These are phyloP conservation scores for Congeria kusceri DNA, from an alignment of 2,888 invertebrate genomes.

Conservation along the genomic window DNA sequence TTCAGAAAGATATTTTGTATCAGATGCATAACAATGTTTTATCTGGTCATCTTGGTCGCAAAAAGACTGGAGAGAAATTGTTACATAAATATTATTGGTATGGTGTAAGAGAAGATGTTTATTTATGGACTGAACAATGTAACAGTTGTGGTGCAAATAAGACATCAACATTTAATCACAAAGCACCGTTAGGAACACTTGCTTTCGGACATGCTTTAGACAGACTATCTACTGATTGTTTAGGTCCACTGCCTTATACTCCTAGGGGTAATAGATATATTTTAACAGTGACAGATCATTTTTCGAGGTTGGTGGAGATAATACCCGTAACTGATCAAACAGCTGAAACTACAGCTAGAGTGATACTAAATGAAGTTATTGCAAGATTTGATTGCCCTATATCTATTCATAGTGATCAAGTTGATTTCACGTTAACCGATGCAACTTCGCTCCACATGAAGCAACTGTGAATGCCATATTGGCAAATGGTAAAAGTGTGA, in stretches of 20 bases:
- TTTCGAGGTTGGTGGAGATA: slow-evolving; percentile 56
- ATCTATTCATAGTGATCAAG: slow-evolving; percentile 52
- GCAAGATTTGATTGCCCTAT: slow-evolving; percentile 41
- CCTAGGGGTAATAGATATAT: slow-evolving; percentile 57
- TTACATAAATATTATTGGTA: slow-evolving; percentile 44
- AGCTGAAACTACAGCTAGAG: slow-evolving; percentile 45
- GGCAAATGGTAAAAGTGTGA: slow-evolving; percentile 7
- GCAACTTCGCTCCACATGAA: no score
- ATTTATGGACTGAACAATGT: slow-evolving; percentile 32
- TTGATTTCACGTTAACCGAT: slow-evolving; percentile 21
- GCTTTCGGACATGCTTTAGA: slow-evolving; percentile 49
- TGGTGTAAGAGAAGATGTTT: slow-evolving; percentile 38
- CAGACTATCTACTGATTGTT: slow-evolving; percentile 45
- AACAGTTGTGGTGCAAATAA: slow-evolving; percentile 45
- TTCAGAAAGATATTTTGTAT: slow-evolving; percentile 22
- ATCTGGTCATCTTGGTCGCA: slow-evolving; percentile 49
- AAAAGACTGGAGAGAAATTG: slow-evolving; percentile 37
- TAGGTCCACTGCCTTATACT: slow-evolving; percentile 57
- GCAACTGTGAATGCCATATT: slow-evolving; percentile 20
- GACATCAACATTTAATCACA: slow-evolving; percentile 13
- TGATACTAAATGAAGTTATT: slow-evolving; percentile 57
- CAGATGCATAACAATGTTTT: slow-evolving; percentile 33
- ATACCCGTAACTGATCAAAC: slow-evolving; percentile 55
- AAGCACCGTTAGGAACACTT: slow-evolving; percentile 44
- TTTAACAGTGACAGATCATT: slow-evolving; percentile 57